These are phyloP conservation scores for Archaeoteleia sp. DNA, from an alignment of 2,888 invertebrate species.

Conservation along the genomic window DNA sequence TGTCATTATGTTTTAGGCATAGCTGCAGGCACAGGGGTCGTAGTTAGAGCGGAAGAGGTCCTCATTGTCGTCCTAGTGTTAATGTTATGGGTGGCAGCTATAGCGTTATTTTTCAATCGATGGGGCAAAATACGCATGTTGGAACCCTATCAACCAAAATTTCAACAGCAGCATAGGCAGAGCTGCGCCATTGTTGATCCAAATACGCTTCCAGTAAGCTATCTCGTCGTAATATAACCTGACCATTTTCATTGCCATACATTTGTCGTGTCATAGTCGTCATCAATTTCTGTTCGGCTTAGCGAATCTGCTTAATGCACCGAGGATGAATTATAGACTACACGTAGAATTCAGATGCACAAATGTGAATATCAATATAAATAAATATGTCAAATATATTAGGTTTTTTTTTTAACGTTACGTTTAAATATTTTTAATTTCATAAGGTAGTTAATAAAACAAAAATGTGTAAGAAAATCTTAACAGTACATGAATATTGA, in stretches of 20 bases:
- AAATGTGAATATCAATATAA: slow-evolving; percentile 11
- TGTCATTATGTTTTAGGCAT: slow-evolving; percentile 29
- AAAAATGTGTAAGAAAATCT: too few species aligned
- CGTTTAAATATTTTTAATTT: too few species aligned
- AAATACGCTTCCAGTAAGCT: slow-evolving; percentile 63
- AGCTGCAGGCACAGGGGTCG: slow-evolving; percentile 74
- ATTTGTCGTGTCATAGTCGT: slow-evolving; percentile 18
- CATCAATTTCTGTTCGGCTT: slow-evolving; percentile 31
- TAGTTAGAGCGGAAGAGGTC: slow-evolving; percentile 89
- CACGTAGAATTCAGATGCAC: not conserved
- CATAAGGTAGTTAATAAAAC: too few species aligned
- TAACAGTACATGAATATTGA: too few species aligned
- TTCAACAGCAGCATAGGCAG: slow-evolving; percentile 88
- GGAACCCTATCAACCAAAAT: slow-evolving; percentile 93
- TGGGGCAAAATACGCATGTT: slow-evolving; percentile 96
- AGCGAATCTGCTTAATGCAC: slow-evolving; percentile 5
- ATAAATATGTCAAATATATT: too few species aligned
- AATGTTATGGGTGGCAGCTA: slow-evolving; percentile 90
- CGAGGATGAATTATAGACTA: slow-evolving; percentile 26
- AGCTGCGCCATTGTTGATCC: slow-evolving; percentile 66
- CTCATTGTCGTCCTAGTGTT: slow-evolving; percentile 89
- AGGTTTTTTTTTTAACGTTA: too few species aligned
- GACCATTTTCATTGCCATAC: slow-evolving; percentile 9
- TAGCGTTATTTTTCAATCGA: slow-evolving; percentile 91
- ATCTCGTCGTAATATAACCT: too few species aligned